These are phyloP conservation scores for Momotus momota DNA, from an alignment of 2,797 vertebrate species.

Conservation along the genomic window DNA sequence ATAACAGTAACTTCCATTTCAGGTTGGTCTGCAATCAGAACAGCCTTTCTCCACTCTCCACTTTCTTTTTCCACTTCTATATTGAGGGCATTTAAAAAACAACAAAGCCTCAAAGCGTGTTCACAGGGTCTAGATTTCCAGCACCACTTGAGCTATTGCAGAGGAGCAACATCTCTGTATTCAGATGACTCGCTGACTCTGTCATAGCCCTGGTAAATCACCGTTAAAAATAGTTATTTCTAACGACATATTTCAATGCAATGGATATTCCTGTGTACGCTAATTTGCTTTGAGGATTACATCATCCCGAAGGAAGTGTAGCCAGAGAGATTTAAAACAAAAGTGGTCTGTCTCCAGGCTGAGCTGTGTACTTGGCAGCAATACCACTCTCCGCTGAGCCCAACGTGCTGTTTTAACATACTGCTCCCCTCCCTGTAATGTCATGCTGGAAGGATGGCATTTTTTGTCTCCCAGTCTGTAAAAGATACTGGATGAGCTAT, in stretches of 20 bases:
- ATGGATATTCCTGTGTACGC: conserved; percentile 46
- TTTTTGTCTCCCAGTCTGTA: neutral
- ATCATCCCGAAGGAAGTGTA: conserved; percentile 37
- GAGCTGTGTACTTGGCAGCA: conserved; percentile 52
- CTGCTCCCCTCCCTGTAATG: conserved; percentile 29
- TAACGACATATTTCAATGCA: conserved; percentile 21
- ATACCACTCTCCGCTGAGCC: conserved; percentile 7
- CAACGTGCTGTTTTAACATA: conserved; percentile 37
- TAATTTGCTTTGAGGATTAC: conserved; percentile 68
- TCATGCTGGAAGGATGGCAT: conserved; percentile 36
- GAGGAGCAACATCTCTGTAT: conserved; percentile 27
- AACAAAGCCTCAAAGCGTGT: neutral
- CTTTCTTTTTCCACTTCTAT: neutral
- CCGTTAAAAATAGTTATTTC: conserved; percentile 55
- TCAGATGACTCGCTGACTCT: conserved; percentile 13
- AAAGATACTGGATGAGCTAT: conserved; percentile 21
- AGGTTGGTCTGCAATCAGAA: neutral
- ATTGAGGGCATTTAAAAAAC: neutral
- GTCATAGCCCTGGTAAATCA: conserved; percentile 38
- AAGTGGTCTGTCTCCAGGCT: conserved; percentile 64
- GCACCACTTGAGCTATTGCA: neutral
- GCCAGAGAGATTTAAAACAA: conserved; percentile 69
- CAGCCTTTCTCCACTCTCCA: fast-evolving
- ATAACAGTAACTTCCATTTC: neutral
- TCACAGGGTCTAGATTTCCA: neutral